phyloP scores from a whole-genome alignment of 2,113 vertebrate genomes.

The Xiphias gladius region DNA sequence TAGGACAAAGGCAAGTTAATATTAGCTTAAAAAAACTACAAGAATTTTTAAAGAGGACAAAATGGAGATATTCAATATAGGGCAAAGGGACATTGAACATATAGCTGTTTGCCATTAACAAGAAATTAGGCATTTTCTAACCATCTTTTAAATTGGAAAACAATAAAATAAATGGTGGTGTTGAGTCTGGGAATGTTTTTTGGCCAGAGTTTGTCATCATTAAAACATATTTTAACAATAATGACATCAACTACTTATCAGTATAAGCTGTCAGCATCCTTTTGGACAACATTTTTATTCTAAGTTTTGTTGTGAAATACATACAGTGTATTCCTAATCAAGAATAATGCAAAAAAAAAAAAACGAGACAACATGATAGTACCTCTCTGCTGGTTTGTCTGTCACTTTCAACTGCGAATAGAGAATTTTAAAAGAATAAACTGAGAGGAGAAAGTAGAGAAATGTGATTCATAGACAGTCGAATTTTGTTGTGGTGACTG shows the following conservation, averaged over 20 bases:
- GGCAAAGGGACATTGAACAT: slow-evolving; percentile 17
- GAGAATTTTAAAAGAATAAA: slow-evolving; percentile 45
- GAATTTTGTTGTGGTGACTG: slow-evolving; percentile 69
- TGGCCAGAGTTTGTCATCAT: slow-evolving; percentile 1
- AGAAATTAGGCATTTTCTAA: background rate
- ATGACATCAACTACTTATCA: background rate
- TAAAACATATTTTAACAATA: background rate
- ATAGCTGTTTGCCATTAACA: background rate
- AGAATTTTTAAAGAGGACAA: slow-evolving; percentile 4
- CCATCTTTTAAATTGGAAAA: background rate
- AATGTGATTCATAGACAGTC: slow-evolving; percentile 58
- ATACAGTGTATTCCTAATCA: background rate
- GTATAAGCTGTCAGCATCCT: slow-evolving; percentile 4
- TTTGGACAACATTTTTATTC: background rate
- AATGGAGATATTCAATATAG: slow-evolving; percentile 11
- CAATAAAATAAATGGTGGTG: background rate
- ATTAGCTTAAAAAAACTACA: background rate
- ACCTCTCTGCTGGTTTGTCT: slow-evolving; percentile 21
- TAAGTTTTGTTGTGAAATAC: background rate
- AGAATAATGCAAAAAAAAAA: background rate
- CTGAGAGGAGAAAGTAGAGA: slow-evolving; percentile 33
- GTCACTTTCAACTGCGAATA: slow-evolving; percentile 21
- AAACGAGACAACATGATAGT: no score
- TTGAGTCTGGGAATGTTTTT: slow-evolving; percentile 1
- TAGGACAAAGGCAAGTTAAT: slow-evolving; percentile 33